A percentile compares a stretch with the other conserved stretches of the same genome.
Evolutionary conservation across 37 sponge, comb jelly and placozoan species (phyloP).

Genomic region (Tethya wilhelma): DNA sequence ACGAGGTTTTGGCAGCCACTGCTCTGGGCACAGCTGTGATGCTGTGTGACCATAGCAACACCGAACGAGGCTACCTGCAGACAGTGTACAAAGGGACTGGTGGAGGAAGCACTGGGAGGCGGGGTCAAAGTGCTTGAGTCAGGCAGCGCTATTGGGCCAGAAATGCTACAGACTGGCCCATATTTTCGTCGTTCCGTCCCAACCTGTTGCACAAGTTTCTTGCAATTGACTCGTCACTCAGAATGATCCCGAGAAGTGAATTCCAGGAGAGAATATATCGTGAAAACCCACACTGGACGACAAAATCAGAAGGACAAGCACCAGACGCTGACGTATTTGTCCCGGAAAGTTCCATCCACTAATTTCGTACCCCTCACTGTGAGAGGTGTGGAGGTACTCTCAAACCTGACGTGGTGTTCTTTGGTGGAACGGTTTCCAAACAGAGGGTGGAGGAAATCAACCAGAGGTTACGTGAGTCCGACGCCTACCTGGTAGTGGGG

Average conservation of each 20-base stretch:
- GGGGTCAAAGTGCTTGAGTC: constrained; percentile 33
- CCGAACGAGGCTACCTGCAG: constrained; percentile 90
- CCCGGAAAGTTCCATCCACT: constrained; percentile 54
- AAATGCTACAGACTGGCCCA: constrained; percentile 80
- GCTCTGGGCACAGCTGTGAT: constrained; percentile 76
- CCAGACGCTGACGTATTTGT: constrained; percentile 95
- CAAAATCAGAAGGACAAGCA: constrained; percentile 63
- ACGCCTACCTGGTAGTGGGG: constrained; percentile 86
- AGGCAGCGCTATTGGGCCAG: constrained; percentile 97
- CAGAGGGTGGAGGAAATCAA: constrained; percentile 54
- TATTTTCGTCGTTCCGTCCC: constrained; percentile 76
- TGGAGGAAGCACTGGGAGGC: too few species aligned
- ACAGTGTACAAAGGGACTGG: constrained; percentile 37
- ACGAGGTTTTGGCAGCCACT: constrained; percentile 88
- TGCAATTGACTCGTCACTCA: constrained; percentile 66
- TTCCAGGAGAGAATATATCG: constrained; percentile 66
- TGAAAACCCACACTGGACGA: constrained; percentile 76
- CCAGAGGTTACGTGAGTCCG: constrained; percentile 63
- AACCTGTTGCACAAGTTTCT: constrained; percentile 82
- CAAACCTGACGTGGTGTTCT: constrained; percentile 96
- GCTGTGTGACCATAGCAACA: constrained; percentile 95
- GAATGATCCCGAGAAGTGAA: constrained; percentile 47
- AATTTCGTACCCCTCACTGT: constrained; percentile 78
- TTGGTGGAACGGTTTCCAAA: constrained; percentile 85
- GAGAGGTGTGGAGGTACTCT: constrained; percentile 76